A percentile compares a stretch with the other conserved stretches of the same genome.
These are phyloP conservation scores for Solenodon paradoxus DNA, from an alignment of 2,113 vertebrate species.

Conservation along the genomic window DNA sequence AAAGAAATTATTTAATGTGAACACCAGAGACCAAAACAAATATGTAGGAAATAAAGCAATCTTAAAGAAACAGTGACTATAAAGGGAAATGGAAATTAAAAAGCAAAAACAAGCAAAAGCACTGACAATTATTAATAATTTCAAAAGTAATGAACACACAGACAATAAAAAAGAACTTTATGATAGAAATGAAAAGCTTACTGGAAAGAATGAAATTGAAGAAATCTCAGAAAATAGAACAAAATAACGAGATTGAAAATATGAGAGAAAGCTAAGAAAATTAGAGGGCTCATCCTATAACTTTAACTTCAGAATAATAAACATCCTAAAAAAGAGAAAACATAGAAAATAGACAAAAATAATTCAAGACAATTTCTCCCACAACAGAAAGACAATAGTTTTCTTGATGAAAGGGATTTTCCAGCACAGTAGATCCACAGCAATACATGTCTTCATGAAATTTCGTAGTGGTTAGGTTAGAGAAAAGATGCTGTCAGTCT, in stretches of 20 bases:
- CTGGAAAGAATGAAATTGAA: constrained; percentile 26
- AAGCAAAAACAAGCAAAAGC: background rate
- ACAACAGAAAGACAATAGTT: background rate
- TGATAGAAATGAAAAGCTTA: background rate
- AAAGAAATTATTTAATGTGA: constrained; percentile 27
- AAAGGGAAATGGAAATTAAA: constrained; percentile 28
- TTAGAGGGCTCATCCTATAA: background rate
- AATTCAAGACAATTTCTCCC: background rate
- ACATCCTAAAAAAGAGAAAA: background rate
- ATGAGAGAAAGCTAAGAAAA: background rate
- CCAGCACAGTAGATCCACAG: background rate
- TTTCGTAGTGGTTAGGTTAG: background rate
- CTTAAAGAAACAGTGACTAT: background rate
- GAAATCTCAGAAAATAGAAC: background rate
- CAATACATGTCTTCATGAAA: background rate
- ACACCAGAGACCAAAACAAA: background rate
- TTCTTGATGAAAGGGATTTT: background rate
- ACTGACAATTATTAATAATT: background rate
- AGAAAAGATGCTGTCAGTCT: background rate
- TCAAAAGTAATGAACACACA: background rate
- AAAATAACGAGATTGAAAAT: constrained; percentile 19
- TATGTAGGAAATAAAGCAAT: background rate
- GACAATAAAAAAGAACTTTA: background rate
- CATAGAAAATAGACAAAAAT: background rate
- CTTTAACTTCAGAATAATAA: constrained; percentile 42